These are phyloP conservation scores for Ariopsis seemanni DNA, from an alignment of 2,113 vertebrate species.

Conservation along the genomic window DNA sequence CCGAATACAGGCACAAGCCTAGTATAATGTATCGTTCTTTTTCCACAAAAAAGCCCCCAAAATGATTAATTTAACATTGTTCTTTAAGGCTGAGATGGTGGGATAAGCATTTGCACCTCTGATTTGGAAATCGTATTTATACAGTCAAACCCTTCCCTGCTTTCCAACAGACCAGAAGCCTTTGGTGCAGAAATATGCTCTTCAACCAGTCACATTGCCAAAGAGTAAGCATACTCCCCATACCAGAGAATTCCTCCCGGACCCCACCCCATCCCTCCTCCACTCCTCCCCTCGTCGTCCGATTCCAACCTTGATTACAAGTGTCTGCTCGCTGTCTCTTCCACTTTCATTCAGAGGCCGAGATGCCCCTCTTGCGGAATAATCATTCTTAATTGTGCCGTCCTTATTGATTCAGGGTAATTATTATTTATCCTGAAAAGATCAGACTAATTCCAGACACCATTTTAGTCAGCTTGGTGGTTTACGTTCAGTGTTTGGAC, in stretches of 20 bases:
- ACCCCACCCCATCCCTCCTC: neutral
- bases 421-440: neutral
- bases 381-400: neutral
- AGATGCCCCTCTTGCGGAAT: neutral
- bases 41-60: neutral
- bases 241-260: constrained; percentile 44
- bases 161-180: constrained; percentile 32
- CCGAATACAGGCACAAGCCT: neutral
- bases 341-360: neutral
- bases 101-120: neutral
- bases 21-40: neutral
- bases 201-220: constrained; percentile 37
- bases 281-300: neutral
- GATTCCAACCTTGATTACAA: constrained; percentile 1
- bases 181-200: constrained; percentile 40
- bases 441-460: neutral
- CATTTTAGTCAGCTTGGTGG: neutral
- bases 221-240: constrained; percentile 44
- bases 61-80: neutral
- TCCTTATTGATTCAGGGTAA: neutral
- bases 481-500: neutral
- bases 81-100: neutral
- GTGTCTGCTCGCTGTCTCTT: neutral
- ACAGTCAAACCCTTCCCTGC: constrained; percentile 11
- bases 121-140: constrained; percentile 15